Evolutionary conservation across 2,797 vertebrate genomes (phyloP).

Genomic region (Cetoscarus ocellatus): DNA sequence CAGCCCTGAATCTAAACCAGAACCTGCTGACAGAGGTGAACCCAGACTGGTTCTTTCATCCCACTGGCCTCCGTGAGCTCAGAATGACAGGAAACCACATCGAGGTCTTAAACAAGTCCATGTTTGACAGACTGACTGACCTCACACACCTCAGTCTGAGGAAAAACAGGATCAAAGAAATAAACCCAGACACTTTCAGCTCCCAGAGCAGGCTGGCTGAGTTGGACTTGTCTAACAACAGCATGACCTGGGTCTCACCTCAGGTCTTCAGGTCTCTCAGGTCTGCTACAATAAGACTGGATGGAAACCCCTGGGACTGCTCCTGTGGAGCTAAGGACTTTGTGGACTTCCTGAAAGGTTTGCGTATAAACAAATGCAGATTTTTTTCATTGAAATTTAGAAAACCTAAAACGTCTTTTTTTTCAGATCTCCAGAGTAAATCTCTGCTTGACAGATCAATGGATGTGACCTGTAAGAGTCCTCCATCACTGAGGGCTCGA

Average conservation of each 20-base stretch:
- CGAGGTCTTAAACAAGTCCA: constrained; percentile 26
- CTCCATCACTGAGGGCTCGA: constrained; percentile 54
- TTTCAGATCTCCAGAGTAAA: constrained; percentile 71
- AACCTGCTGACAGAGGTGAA: constrained; percentile 70
- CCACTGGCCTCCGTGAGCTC: constrained; percentile 58
- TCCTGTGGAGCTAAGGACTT: constrained; percentile 74
- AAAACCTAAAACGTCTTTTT: constrained; percentile 6
- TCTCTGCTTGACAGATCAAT: constrained; percentile 67
- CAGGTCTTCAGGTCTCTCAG: constrained; percentile 48
- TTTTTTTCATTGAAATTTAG: background rate
- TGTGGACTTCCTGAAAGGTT: constrained; percentile 69
- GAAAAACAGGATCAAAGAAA: constrained; percentile 68
- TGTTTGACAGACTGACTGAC: constrained; percentile 49
- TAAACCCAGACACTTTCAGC: constrained; percentile 60
- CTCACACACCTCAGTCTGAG: constrained; percentile 69
- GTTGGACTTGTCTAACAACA: constrained; percentile 83
- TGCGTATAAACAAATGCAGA: background rate
- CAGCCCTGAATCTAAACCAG: constrained; percentile 60
- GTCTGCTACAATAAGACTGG: constrained; percentile 63
- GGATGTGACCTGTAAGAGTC: constrained; percentile 73
- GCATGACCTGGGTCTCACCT: constrained; percentile 62
- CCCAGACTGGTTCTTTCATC: constrained; percentile 75
- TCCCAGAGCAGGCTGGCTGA: constrained; percentile 53
- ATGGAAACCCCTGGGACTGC: constrained; percentile 84
- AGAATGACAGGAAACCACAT: constrained; percentile 68